Evolutionary conservation across 2,797 vertebrate species (phyloP), one percentile per base, ranked within the genome.

Genomic region (Enteromius radiatus): DNA sequence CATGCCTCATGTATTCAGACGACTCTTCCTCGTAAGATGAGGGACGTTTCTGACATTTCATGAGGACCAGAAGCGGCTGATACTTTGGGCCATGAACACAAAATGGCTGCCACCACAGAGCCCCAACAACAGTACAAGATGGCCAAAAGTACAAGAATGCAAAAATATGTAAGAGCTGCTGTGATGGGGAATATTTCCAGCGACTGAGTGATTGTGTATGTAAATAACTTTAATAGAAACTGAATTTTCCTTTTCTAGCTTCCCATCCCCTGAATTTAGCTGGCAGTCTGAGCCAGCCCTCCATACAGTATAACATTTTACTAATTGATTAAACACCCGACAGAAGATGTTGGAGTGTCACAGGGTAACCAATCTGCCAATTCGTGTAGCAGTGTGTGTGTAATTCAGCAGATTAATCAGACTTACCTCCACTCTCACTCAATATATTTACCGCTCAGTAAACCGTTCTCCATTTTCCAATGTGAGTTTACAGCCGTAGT

Each of bases 321-420:
- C 68, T 56, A 87, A 84, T 81, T 86, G 38, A 84, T 23, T 83
- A 36, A 76, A 38, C 70, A 84, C 70, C 5, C 54, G 83, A 78
- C 59, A 26, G n/a, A 79, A 87, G 84, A 75, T 88, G 81, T 41
- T 83, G 86, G 38, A 86, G 64, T 82, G 61, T 88, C 84, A 84
- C 23, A 14, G 5, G 43, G 78, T 59, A 80, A 52, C 61, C 68
- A 78, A 73, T 82, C 74, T 85, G 68, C 36, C 31, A 68, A 31
- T 63, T 68, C 41, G 47, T 84, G 75, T 65, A 84, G 77, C 83
- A 87, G 85, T 76, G 43, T 73, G 33, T 76, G 76, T 87, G 33
- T 80, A 86, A 85, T 88, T 85, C 84, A 54, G 45, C 33, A 41
- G 45, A 77, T 80, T 63, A 52, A 81, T 43, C 79, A 77, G 54